Conservation (phyloP, 2,113 vertebrate genomes). For the Alligator sinensis region DNA sequence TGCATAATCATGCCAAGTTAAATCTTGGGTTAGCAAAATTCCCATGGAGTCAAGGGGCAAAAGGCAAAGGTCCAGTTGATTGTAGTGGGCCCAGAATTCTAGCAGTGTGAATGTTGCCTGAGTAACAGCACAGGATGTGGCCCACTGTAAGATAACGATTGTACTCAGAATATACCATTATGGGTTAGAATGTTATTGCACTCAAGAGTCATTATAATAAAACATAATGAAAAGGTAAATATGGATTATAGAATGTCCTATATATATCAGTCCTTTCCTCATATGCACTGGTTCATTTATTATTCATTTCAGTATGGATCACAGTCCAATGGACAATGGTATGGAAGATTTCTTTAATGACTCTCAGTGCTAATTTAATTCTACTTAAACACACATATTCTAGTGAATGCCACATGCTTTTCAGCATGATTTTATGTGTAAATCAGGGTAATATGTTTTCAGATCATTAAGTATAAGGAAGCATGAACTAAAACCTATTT, state of each 20-base stretch:
- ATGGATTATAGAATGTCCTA: neutral
- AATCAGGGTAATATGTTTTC: conserved; percentile 92
- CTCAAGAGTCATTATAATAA: conserved; percentile 44
- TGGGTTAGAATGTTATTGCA: neutral
- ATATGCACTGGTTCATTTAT: conserved; percentile 76
- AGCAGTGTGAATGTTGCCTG: neutral
- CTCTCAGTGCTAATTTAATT: conserved; percentile 89
- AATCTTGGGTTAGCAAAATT: neutral
- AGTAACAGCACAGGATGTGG: neutral
- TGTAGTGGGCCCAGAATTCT: neutral
- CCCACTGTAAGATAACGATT: conserved; percentile 12
- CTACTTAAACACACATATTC: conserved; percentile 89
- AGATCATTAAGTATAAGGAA: conserved; percentile 92
- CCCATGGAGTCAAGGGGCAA: neutral
- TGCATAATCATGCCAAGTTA: neutral
- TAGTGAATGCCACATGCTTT: conserved; percentile 85
- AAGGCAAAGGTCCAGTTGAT: neutral
- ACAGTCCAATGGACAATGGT: conserved; percentile 80
- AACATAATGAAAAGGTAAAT: conserved; percentile 60
- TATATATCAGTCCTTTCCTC: conserved; percentile 27
- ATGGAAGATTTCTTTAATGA: conserved; percentile 88
- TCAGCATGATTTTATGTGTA: conserved; percentile 89
- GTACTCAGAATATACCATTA: conserved; percentile 5
- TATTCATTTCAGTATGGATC: conserved; percentile 81
- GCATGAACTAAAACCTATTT: conserved; percentile 90